Conservation (phyloP, 1,140 invertebrate species). For the Ceratoteleas bidentatus region DNA sequence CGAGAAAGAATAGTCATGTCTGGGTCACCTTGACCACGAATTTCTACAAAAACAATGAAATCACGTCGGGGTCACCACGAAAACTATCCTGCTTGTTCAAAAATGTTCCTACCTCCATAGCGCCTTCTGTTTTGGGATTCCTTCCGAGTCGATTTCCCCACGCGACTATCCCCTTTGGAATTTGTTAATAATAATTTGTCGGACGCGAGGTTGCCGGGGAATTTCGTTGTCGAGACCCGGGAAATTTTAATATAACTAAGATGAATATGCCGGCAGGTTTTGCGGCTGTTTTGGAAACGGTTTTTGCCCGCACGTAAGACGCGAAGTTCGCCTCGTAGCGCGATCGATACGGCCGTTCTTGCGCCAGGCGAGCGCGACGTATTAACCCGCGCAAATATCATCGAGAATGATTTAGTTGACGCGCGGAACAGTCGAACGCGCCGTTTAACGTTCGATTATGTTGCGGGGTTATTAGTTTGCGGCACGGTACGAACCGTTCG, state of each 20-base stretch:
- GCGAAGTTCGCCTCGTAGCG: conserved; percentile 39
- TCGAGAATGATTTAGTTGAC: conserved; percentile 46
- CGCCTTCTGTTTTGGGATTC: too few relatives aligned
- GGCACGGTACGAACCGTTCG: conserved; percentile 7
- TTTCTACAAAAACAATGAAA: too few relatives aligned
- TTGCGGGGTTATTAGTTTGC: conserved; percentile 32
- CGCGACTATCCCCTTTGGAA: too few relatives aligned
- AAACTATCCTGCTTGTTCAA: too few relatives aligned
- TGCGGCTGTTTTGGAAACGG: conserved; percentile 33
- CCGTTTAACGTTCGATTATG: conserved; percentile 23
- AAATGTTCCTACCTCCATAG: too few relatives aligned
- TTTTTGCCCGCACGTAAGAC: conserved; percentile 43
- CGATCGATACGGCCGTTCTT: conserved; percentile 58
- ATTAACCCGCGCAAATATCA: conserved; percentile 50
- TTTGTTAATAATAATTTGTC: too few relatives aligned
- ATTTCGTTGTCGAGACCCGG: neutral
- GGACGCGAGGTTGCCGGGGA: neutral
- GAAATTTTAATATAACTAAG: conserved; percentile 36
- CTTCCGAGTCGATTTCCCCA: too few relatives aligned
- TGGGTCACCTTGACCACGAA: too few relatives aligned
- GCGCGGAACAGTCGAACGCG: conserved; percentile 21
- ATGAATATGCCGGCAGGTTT: conserved; percentile 36
- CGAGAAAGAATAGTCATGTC: too few relatives aligned
- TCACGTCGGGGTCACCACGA: too few relatives aligned
- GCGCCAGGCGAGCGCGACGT: conserved; percentile 41